Conservation (phyloP, 2,888 invertebrate genomes). For the Epinotia ramella region DNA sequence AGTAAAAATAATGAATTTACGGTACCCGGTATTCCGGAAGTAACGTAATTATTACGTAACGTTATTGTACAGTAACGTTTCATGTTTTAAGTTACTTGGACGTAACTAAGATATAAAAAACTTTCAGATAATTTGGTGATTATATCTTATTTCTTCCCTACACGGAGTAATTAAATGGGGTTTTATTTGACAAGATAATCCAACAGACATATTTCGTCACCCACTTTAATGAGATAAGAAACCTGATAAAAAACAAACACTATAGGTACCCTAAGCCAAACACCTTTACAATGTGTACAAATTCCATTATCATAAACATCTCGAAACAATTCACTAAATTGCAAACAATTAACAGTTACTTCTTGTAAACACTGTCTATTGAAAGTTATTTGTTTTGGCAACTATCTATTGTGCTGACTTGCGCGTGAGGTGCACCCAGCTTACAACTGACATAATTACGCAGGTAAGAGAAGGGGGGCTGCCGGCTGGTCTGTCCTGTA, state of each 20-base stretch:
- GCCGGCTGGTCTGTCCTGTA: conserved; percentile 23
- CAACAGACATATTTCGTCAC: background rate
- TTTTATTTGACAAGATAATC: too few species aligned
- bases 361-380: conserved; percentile 17
- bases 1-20: too few species aligned
- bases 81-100: too few species aligned
- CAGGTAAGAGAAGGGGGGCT: conserved; percentile 61
- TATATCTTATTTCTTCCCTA: too few species aligned
- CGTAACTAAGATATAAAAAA: too few species aligned
- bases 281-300: conserved; percentile 38
- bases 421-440: conserved; percentile 58
- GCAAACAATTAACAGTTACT: conserved; percentile 25
- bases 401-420: conserved; percentile 31
- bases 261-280: conserved; percentile 11
- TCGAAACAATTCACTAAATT: conserved; percentile 20
- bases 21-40: too few species aligned
- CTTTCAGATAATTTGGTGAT: too few species aligned
- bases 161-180: too few species aligned
- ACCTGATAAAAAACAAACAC: conserved; percentile 1
- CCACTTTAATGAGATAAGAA: background rate
- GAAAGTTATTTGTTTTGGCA: conserved; percentile 46
- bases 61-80: too few species aligned
- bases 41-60: too few species aligned
- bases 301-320: conserved; percentile 33
- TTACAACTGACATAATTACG: conserved; percentile 74